Base-by-base conservation (phyloP, 2,113 vertebrate genomes). In the Corythornis madagascariensis region DNA sequence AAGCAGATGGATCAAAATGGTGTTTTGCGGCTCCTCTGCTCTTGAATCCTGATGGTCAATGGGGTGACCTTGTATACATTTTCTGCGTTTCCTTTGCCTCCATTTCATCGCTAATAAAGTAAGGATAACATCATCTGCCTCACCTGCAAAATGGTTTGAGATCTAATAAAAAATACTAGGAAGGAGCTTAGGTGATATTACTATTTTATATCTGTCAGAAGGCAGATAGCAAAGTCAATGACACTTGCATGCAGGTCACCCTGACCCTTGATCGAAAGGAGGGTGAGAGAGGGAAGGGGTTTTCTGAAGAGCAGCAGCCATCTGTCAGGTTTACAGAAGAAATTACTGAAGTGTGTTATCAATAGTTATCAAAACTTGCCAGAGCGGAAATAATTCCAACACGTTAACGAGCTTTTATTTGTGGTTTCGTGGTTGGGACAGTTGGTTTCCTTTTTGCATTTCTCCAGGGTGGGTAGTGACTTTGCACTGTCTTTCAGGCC, bases 331-430 rank as follows among this genome's bases (percentile, higher is more conserved):
- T 73, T 5, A 8, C 53, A 70, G 91, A 53, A 78, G 71, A 70
- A 90, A 80, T 53, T 77, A 77, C 89, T 91, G 48, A 63, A 87
- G 40, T 83, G 89, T 78, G 38, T 83, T 94, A 93, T 52, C 64
- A 15, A 53, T 71, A 88, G 85, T 85, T 89, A 93, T 31, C 92
- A 64, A 48, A 90, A 77, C 52, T 78, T 61, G 65, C 82, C 89
- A 89, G 80, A 92, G 91, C 3, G 2, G 87, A 91, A 95, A 91
- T 65, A 59, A 74, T 83, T 75, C 77, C 48, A 55, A 88, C 79
- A 91, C 93, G 72, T 65, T 86, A 56, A 91, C 88, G 75, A 89
- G 78, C 35, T 83, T 87, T 42, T 45, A 28, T 38, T 31, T 53
- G 78, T 21, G 52, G 35, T 64, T 61, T 56, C 35, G 13, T 1